A percentile compares a stretch with the other conserved stretches of the same genome.
These are phyloP conservation scores for Oplegnathus fasciatus DNA, from an alignment of 2,113 vertebrate species.

Conservation along the genomic window DNA sequence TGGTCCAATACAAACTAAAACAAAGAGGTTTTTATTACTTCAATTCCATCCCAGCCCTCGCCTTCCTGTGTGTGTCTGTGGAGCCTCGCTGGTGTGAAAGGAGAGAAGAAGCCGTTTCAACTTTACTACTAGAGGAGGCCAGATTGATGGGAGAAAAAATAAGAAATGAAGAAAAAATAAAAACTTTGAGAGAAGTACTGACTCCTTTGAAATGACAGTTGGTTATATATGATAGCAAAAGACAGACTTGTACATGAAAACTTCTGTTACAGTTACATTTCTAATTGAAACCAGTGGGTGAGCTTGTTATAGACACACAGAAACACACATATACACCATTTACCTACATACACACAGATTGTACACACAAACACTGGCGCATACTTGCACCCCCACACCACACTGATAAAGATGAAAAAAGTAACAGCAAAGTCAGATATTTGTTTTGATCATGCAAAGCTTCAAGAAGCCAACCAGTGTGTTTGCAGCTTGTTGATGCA, in stretches of 20 bases:
- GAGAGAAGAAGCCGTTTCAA: constrained; percentile 65
- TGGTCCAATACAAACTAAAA: constrained; percentile 91
- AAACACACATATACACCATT: constrained; percentile 3
- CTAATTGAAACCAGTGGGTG: constrained; percentile 77
- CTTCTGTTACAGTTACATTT: constrained; percentile 57
- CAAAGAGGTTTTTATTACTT: constrained; percentile 91
- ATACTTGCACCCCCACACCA: not conserved
- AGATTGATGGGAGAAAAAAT: constrained; percentile 49
- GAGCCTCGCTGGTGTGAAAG: constrained; percentile 52
- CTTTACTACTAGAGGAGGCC: constrained; percentile 45
- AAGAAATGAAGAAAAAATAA: not conserved
- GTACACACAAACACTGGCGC: constrained; percentile 17
- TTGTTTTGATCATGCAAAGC: constrained; percentile 70
- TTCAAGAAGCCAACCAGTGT: constrained; percentile 46
- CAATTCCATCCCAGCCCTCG: constrained; percentile 78
- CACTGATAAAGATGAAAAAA: constrained; percentile 67
- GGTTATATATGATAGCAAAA: constrained; percentile 58
- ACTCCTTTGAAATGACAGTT: constrained; percentile 68
- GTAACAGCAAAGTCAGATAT: constrained; percentile 58
- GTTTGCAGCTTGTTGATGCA: constrained; percentile 60
- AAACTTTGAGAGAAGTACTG: constrained; percentile 54
- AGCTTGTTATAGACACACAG: constrained; percentile 71
- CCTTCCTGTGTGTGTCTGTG: constrained; percentile 59
- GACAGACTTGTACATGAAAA: constrained; percentile 50
- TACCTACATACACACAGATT: not conserved